Evolutionary conservation across 2,888 invertebrate species (phyloP).

Genomic region (Leptothorax acervorum): DNA sequence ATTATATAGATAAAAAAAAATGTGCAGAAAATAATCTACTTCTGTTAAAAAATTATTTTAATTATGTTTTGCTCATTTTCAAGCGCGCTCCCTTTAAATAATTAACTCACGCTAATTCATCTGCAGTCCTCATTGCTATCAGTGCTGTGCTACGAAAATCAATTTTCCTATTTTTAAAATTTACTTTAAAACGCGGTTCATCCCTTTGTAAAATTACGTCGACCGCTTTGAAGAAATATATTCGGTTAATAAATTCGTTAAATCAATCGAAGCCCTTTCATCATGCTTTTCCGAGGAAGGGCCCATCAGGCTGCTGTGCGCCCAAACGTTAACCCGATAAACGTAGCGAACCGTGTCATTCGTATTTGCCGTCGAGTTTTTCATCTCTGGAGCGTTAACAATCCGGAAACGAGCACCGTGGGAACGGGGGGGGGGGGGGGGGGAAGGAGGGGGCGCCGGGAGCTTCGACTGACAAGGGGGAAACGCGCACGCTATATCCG

Average conservation of each 20-base stretch:
- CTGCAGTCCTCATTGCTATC: too few species aligned
- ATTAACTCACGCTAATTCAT: too few species aligned
- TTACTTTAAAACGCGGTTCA: background rate
- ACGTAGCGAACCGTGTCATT: background rate
- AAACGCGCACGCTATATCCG: background rate
- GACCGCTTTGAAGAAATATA: background rate
- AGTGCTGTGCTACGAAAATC: too few species aligned
- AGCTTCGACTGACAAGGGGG: conserved; percentile 1
- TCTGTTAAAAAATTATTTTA: too few species aligned
- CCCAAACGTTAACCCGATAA: conserved; percentile 21
- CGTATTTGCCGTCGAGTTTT: conserved; percentile 14
- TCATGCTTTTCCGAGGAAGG: background rate
- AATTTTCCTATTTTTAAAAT: background rate
- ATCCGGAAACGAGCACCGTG: conserved; percentile 8
- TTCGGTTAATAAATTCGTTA: conserved; percentile 2
- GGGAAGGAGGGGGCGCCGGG: background rate
- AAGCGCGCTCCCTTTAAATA: too few species aligned
- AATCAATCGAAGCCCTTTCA: background rate
- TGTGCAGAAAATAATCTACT: too few species aligned
- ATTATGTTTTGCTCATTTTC: too few species aligned
- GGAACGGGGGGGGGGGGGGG: background rate
- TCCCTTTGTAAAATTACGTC: background rate
- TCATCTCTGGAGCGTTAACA: conserved; percentile 21
- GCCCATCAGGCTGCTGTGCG: background rate
- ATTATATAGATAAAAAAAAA: too few species aligned